Conservation (phyloP, 2,888 invertebrate species). For the Cyrtodaria siliqua region DNA sequence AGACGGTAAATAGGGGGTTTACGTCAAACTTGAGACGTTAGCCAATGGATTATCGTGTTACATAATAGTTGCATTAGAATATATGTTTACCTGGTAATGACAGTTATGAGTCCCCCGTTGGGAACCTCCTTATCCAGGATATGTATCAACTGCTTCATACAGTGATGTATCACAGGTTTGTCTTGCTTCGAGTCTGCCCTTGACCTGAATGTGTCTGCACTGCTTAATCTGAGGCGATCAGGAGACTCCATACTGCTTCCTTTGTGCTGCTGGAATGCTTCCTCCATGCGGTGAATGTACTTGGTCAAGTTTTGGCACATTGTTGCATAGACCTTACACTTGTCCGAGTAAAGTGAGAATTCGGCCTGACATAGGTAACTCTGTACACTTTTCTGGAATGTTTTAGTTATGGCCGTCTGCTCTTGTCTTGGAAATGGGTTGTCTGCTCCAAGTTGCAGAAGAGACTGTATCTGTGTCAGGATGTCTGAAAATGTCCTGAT, state of each 20-base stretch:
- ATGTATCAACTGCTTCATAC: constrained; percentile 77
- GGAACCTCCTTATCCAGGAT: constrained; percentile 75
- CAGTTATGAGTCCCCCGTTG: constrained; percentile 68
- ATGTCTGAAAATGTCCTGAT: constrained; percentile 63
- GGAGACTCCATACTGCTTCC: neutral
- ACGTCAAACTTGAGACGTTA: no score
- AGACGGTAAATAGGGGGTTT: no score
- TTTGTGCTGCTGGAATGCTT: constrained; percentile 30
- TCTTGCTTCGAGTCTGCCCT: constrained; percentile 46
- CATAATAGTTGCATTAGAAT: no score
- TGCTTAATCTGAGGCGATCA: constrained; percentile 7
- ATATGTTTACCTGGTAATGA: constrained; percentile 75
- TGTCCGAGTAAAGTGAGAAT: constrained; percentile 61
- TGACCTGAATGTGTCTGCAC: constrained; percentile 26
- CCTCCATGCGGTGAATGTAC: constrained; percentile 61
- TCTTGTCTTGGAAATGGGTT: constrained; percentile 52
- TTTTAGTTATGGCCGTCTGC: constrained; percentile 36
- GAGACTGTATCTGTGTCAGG: constrained; percentile 58
- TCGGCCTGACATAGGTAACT: constrained; percentile 66
- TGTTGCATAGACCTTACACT: constrained; percentile 57
- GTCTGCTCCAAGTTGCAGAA: constrained; percentile 66
- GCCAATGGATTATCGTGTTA: no score
- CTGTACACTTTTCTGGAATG: constrained; percentile 70
- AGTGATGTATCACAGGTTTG: constrained; percentile 71
- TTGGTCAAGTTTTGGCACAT: constrained; percentile 61